Percentiles rank a stretch among this genome's conserved stretches.
Conservation (phyloP, 2,888 invertebrate species). For the Aporophyla nigra region DNA sequence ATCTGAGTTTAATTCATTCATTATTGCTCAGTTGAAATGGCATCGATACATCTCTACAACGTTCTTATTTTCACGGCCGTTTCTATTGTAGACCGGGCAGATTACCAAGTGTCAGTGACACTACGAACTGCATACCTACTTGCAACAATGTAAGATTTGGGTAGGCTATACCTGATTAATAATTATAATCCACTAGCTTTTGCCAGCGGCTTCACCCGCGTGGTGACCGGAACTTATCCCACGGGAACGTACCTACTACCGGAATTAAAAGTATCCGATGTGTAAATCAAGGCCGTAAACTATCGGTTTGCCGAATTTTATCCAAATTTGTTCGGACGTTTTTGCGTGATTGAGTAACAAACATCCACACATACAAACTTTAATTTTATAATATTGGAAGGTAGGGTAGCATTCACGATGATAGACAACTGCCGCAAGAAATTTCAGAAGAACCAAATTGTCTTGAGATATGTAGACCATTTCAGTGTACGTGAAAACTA, state of each 20-base stretch:
- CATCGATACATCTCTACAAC: not conserved
- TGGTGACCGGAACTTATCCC: no score
- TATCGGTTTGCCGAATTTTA: no score
- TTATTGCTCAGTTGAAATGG: constrained; percentile 6
- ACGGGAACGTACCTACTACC: no score
- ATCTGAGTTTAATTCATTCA: constrained; percentile 3
- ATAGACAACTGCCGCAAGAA: not conserved
- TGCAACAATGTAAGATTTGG: constrained; percentile 19
- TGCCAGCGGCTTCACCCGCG: no score
- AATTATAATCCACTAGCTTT: not conserved
- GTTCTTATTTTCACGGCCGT: constrained; percentile 42
- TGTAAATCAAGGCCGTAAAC: no score
- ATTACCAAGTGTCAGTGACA: constrained; percentile 48
- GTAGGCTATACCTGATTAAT: not conserved
- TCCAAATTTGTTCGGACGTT: no score
- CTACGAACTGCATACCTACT: constrained; percentile 22
- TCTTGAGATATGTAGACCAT: not conserved
- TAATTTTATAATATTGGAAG: no score
- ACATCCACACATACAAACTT: no score
- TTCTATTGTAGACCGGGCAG: constrained; percentile 47
- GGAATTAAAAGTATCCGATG: no score
- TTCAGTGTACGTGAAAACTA: not conserved
- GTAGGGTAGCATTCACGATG: not conserved
- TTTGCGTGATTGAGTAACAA: no score
- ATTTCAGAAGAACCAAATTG: not conserved